phyloP scores from a whole-genome alignment of 2,888 invertebrate species.

The Dasypolia templi region DNA sequence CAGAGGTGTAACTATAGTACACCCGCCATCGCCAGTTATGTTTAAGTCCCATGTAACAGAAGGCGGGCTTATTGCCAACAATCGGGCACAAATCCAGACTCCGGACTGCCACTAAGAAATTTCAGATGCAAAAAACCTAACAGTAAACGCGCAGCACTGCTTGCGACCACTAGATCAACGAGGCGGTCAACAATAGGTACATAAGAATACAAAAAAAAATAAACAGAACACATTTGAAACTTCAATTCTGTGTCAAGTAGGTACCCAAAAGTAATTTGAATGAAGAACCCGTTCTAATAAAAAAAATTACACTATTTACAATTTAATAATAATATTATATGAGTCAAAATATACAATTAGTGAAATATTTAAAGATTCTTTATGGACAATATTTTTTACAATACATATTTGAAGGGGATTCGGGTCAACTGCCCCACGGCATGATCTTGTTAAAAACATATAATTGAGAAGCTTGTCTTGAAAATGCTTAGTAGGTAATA shows the following conservation, averaged over 20 bases:
- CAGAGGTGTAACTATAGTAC: no score
- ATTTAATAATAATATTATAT: constrained; percentile 14
- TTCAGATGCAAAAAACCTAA: no score
- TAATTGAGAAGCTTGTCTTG: background rate
- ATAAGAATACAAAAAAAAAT: background rate
- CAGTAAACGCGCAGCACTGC: no score
- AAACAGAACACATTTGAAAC: background rate
- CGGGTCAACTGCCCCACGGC: no score
- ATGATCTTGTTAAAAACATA: background rate
- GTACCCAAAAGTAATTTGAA: background rate
- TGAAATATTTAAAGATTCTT: background rate
- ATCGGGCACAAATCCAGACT: no score
- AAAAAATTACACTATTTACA: constrained; percentile 49
- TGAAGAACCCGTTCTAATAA: background rate
- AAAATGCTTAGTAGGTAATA: background rate
- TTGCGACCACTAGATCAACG: no score
- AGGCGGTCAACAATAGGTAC: no score
- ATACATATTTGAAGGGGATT: background rate
- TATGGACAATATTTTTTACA: background rate
- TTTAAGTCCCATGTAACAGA: no score
- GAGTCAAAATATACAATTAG: constrained; percentile 1
- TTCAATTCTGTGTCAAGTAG: background rate
- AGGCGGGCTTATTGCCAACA: no score
- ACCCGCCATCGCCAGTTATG: no score
- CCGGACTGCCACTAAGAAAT: no score